Conservation (phyloP, 1,140 invertebrate species). For the Camponotus pennsylvanicus region DNA sequence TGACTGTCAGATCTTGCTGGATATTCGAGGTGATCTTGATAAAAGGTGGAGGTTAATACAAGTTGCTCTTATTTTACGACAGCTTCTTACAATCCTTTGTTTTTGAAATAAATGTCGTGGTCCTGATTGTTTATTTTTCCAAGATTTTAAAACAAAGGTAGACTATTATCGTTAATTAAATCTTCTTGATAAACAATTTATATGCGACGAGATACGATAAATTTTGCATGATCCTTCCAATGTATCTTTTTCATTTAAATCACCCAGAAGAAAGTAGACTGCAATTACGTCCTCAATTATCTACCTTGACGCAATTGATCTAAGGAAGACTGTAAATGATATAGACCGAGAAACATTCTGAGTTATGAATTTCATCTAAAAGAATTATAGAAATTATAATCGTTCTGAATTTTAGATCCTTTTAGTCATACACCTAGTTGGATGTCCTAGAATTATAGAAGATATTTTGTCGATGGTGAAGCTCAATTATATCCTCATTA, state of each 20-base stretch:
- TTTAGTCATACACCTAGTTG: background rate
- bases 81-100: background rate
- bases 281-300: background rate
- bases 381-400: background rate
- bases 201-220: background rate
- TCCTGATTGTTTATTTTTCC: background rate
- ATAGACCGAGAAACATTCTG: background rate
- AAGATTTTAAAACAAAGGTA: background rate
- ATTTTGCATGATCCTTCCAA: background rate
- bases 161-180: constrained; percentile 7
- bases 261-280: background rate
- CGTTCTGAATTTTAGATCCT: background rate
- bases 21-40: background rate
- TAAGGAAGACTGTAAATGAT: constrained; percentile 11
- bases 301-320: background rate
- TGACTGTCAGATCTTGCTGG: background rate
- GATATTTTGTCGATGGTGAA: background rate
- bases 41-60: background rate
- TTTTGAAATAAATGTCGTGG: background rate
- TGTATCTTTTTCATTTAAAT: background rate
- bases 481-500: background rate
- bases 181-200: background rate
- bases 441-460: background rate
- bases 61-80: background rate
- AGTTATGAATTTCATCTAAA: background rate